Conservation (phyloP, 2,113 vertebrate genomes). For the Megalops atlanticus region DNA sequence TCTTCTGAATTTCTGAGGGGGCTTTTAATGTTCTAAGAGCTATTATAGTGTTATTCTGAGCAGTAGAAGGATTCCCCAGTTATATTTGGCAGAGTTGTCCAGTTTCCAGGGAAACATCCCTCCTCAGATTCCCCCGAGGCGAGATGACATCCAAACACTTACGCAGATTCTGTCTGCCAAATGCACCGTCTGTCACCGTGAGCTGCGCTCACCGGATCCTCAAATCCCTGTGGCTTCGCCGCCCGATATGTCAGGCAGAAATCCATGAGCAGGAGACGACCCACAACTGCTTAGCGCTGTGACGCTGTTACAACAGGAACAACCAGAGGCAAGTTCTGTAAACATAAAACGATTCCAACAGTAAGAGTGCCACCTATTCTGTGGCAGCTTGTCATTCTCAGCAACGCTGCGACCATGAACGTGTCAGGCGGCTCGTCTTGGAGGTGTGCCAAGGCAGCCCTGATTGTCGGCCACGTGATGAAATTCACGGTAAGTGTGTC, state of each 20-base stretch:
- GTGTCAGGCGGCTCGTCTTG: too few species aligned
- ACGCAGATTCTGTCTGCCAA: slow-evolving; percentile 39
- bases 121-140: slow-evolving; percentile 51
- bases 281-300: neutral
- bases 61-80: slow-evolving; percentile 60
- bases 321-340: neutral
- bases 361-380: neutral
- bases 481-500: too few species aligned
- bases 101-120: slow-evolving; percentile 71
- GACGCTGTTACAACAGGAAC: neutral
- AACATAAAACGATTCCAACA: neutral
- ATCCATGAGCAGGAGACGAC: neutral
- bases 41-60: slow-evolving; percentile 56
- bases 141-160: slow-evolving; percentile 40
- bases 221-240: slow-evolving; percentile 53
- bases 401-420: too few species aligned
- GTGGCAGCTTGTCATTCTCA: too few species aligned
- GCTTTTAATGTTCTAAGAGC: too few species aligned
- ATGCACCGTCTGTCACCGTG: slow-evolving; percentile 52
- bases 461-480: too few species aligned
- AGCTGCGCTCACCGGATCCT: slow-evolving; percentile 54
- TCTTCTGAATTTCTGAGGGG: too few species aligned
- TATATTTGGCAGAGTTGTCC: slow-evolving; percentile 57
- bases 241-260: slow-evolving; percentile 56
- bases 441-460: too few species aligned